A percentile compares a stretch with the other conserved stretches of the same genome.
These are phyloP conservation scores for Peromyscus leucopus DNA, from an alignment of 2,113 vertebrate genomes.

Conservation along the genomic window DNA sequence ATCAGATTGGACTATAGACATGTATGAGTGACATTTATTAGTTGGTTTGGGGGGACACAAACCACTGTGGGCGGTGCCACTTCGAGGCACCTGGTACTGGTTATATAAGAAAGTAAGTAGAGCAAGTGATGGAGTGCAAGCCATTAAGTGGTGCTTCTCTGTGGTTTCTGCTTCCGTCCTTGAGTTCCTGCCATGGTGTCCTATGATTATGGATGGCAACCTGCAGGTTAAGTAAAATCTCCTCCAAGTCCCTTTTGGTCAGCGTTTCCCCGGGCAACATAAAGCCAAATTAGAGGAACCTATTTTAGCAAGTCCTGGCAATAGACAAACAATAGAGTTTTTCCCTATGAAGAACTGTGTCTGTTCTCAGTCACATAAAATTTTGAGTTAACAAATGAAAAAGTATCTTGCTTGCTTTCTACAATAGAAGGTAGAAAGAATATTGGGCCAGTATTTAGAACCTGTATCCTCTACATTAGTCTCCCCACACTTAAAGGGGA, in stretches of 20 bases:
- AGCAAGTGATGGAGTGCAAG: neutral
- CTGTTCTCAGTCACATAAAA: neutral
- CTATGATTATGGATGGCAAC: neutral
- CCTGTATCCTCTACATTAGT: neutral
- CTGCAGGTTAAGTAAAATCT: neutral
- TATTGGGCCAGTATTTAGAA: neutral
- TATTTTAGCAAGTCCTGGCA: neutral
- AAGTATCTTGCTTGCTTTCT: neutral
- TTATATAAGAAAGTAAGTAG: neutral
- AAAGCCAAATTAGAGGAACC: neutral
- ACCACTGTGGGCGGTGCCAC: neutral
- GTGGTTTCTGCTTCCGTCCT: neutral
- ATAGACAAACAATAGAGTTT: neutral
- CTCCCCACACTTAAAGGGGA: accelerated
- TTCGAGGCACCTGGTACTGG: neutral
- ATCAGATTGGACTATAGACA: neutral
- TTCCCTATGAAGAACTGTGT: neutral
- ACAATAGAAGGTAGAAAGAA: neutral
- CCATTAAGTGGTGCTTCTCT: neutral
- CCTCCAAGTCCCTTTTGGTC: too few relatives aligned
- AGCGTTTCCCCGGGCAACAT: too few relatives aligned
- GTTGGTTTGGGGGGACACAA: too few relatives aligned
- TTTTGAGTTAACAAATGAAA: neutral
- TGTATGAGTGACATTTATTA: neutral
- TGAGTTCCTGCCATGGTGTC: neutral